A percentile compares a stretch with the other conserved stretches of the same genome.
Conservation (phyloP, 2,888 invertebrate species). For the Bombylius discolor region DNA sequence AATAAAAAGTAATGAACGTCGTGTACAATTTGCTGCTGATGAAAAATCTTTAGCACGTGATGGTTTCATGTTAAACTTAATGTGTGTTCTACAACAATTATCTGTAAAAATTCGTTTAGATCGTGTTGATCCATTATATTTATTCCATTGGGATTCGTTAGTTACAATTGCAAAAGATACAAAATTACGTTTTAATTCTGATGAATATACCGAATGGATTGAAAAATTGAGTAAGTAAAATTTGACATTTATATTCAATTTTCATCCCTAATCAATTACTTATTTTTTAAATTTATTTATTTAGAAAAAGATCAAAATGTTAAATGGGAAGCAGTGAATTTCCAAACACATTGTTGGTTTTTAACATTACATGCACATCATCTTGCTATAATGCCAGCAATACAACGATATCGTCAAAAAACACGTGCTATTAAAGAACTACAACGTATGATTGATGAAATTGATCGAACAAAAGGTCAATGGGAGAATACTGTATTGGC, state of each 20-base stretch:
- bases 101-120: slow-evolving; percentile 81
- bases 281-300: slow-evolving; percentile 11
- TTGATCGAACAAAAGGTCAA: slow-evolving; percentile 65
- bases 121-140: slow-evolving; percentile 79
- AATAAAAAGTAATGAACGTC: slow-evolving; percentile 68
- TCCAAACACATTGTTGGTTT: slow-evolving; percentile 96
- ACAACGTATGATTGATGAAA: slow-evolving; percentile 75
- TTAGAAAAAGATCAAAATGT: slow-evolving; percentile 41
- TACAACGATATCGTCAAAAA: slow-evolving; percentile 69
- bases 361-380: slow-evolving; percentile 90
- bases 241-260: background rate
- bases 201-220: slow-evolving; percentile 68
- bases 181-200: slow-evolving; percentile 66
- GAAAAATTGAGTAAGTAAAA: slow-evolving; percentile 45
- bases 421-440: slow-evolving; percentile 58
- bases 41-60: slow-evolving; percentile 79
- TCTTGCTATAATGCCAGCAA: slow-evolving; percentile 75
- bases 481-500: slow-evolving; percentile 70
- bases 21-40: slow-evolving; percentile 82
- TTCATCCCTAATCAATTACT: too few species aligned
- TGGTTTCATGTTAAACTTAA: slow-evolving; percentile 89
- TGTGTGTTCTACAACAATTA: slow-evolving; percentile 80
- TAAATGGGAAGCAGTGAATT: slow-evolving; percentile 69
- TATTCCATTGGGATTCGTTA: slow-evolving; percentile 66
- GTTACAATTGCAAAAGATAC: slow-evolving; percentile 68